Base-by-base conservation (phyloP, 2,797 vertebrate species). In the Diplodus puntazzo region DNA sequence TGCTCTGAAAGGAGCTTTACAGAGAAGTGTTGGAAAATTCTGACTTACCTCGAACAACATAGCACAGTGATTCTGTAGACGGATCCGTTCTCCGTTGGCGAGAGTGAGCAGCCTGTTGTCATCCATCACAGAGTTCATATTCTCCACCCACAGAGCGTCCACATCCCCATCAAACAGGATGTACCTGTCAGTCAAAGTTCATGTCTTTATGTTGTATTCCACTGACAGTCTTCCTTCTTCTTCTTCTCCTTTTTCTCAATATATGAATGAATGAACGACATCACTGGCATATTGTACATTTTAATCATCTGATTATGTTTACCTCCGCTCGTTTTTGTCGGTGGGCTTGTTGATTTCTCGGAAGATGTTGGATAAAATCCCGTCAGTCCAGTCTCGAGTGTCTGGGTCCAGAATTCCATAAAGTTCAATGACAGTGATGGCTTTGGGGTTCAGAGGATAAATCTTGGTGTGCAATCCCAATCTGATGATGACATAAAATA, bases 41-140 rank as follows among this genome's bases (percentile, higher is more conserved):
- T 60, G 54, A 81, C 67, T 73, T 71, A 96, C 98, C 97, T 99
- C 98, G 79, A 99, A 99, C 54, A 99, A 93, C 70, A 99, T 84
- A 0, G 98, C 98, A 49, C 98, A 99, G 87, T 99, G 97, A 0
- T 77, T 77, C 88, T 99, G 98, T 11, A 99, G 96, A 50, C 97
- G 96, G 61, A 99, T 99, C 77, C 98, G 94, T 80, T 99, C 98
- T 25, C 98, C 98, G 0, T 99, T 99, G 75, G 98, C 98, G 87
- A 99, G 85, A 0, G 98, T 99, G 89, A 99, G 82, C 69, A 99
- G 92, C 86, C 95, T 99, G 93, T 99, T 99, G 92, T 99, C 98
- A 39, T 99, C 98, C 98, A 99, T 99, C 81, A 99, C 98, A 0
- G 98, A 99, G 91, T 99, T 99, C 98, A 99, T 99, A 88, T 99